phyloP scores from a whole-genome alignment of 2,888 invertebrate genomes.

The Temnothorax rugatulus region DNA sequence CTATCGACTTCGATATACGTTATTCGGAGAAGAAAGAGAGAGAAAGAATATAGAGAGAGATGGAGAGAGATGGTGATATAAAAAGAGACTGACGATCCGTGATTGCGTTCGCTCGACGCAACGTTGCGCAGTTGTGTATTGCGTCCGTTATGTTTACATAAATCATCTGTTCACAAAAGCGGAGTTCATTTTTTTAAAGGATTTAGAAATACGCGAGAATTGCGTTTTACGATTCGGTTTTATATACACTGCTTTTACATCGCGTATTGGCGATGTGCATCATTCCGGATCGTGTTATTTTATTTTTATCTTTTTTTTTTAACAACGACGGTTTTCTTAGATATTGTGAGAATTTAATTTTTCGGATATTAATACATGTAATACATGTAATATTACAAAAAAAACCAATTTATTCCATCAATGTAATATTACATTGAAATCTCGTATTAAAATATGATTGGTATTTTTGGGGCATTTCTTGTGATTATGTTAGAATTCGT shows the following conservation, averaged over 20 bases:
- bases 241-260: slow-evolving; percentile 13
- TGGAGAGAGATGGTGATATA: not conserved
- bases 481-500: not conserved
- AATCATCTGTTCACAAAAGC: slow-evolving; percentile 28
- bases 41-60: not conserved
- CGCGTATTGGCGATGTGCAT: not conserved
- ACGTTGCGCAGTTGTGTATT: slow-evolving; percentile 11
- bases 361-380: not conserved
- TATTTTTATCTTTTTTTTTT: not conserved
- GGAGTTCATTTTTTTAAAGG: slow-evolving; percentile 22
- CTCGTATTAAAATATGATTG: not conserved
- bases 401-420: no score
- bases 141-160: slow-evolving; percentile 29
- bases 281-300: not conserved
- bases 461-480: not conserved
- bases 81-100: slow-evolving; percentile 24
- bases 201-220: slow-evolving; percentile 5
- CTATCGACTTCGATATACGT: slow-evolving; percentile 38
- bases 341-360: not conserved
- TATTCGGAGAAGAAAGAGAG: not conserved
- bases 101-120: not conserved
- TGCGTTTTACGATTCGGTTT: slow-evolving; percentile 19
- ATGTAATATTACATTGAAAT: not conserved
- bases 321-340: not conserved
- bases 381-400: no score